Percentiles rank a stretch among this genome's conserved stretches.
Conservation (phyloP, 2,113 vertebrate genomes). For the Poeciliopsis turrubarensis region DNA sequence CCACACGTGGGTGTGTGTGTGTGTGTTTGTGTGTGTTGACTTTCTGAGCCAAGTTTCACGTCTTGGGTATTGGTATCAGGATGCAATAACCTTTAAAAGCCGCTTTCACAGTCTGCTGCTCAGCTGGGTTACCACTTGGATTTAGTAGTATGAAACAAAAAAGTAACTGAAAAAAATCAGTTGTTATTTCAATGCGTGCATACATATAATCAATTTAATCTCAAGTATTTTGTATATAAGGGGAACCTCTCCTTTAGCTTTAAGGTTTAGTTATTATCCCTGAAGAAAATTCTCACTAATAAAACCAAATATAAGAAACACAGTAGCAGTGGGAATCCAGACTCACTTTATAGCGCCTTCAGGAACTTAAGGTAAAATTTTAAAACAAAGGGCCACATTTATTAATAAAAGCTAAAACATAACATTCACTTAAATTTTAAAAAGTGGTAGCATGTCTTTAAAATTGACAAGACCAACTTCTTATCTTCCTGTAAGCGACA, state of each 20-base stretch:
- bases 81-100: background rate
- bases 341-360: background rate
- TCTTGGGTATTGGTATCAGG: background rate
- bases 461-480: too few species aligned
- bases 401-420: background rate
- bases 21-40: background rate
- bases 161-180: background rate
- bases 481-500: too few species aligned
- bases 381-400: background rate
- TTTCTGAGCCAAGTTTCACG: background rate
- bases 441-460: too few species aligned
- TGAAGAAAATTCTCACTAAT: too few species aligned
- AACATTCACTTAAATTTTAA: too few species aligned
- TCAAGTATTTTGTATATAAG: background rate
- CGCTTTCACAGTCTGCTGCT: background rate
- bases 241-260: too few species aligned
- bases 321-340: background rate
- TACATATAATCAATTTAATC: background rate
- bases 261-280: too few species aligned
- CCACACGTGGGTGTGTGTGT: background rate
- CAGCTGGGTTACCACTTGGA: background rate
- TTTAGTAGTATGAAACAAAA: background rate
- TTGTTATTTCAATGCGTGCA: background rate
- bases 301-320: too few species aligned
- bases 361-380: background rate